These are phyloP conservation scores for Parelbella ahira DNA, from an alignment of 2,888 invertebrate species.

Conservation along the genomic window DNA sequence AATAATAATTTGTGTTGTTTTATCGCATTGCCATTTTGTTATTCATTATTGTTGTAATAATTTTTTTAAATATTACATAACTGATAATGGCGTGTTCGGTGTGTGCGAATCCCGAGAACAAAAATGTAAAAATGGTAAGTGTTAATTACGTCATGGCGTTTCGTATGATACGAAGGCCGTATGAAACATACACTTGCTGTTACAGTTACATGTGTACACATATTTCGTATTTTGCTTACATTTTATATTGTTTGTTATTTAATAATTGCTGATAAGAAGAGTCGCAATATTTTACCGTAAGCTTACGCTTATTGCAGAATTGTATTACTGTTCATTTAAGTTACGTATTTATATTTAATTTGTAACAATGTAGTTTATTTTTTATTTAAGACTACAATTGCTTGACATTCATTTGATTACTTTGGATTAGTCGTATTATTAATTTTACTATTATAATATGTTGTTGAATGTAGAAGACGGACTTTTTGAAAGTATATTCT, in stretches of 20 bases:
- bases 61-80: background rate
- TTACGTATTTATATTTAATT: too few species aligned
- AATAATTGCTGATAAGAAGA: too few species aligned
- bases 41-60: background rate
- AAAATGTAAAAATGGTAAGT: slow-evolving; percentile 56
- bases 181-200: background rate
- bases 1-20: background rate
- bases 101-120: slow-evolving; percentile 47
- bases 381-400: too few species aligned
- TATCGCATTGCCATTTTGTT: background rate
- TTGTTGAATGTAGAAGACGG: too few species aligned
- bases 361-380: background rate
- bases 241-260: background rate
- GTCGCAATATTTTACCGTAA: too few species aligned
- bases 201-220: background rate
- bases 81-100: slow-evolving; percentile 55
- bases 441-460: too few species aligned
- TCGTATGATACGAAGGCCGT: slow-evolving; percentile 5
- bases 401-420: too few species aligned
- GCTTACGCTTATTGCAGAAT: too few species aligned
- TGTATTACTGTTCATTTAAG: too few species aligned
- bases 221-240: background rate
- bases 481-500: too few species aligned
- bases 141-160: slow-evolving; percentile 19
- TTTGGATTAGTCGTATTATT: too few species aligned